Base-by-base conservation (phyloP, 2,113 vertebrate species). In the Ictidomys tridecemlineatus region DNA sequence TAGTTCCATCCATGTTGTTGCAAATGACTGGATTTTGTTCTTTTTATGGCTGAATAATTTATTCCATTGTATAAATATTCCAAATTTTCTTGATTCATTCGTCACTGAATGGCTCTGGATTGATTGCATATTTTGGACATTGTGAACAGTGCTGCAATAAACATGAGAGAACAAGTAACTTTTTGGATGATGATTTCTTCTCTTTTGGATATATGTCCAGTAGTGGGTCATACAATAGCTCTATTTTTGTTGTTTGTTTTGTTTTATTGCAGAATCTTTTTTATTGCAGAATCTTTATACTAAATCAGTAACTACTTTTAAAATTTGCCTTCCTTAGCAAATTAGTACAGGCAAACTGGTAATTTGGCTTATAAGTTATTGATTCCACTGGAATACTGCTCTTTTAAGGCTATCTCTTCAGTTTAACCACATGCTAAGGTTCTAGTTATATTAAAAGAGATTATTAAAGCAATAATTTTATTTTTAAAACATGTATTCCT, bases 261-360 rank as follows among this genome's bases (percentile, higher is more conserved):
- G 32, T 34, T 0, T 72, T 56, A 34, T 10, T 53, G 51, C 51
- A 53, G 13, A 53, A 53, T 53, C 51, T 53, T 14, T 16, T 73
- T 72, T 56, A 22, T 11, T 53, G 51, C 51, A 53, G 51, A 53
- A 53, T 53, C 51, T 53, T 14, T 16, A 10, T 73, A 69, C 51
- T 86, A 96, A 78, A 94, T 79, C 51, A 84, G 70, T 1, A 39
- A n/a, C 17, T 48, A 78, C 45, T 74, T 96, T 39, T 56, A 22
- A 80, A 93, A 91, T 65, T 65, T 79, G 22, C 32, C 18, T 82
- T 92, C 20, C 63, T 89, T 58, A 93, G 20, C 53, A 91, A 48
- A 77, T 82, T 39, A 89, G 58, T 69, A 76, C 5, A 63, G 34
- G 20, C 20, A 91, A 94, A 84, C 56, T 45, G 18, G n/a, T 61